These are phyloP conservation scores for Paradoxurus hermaphroditus DNA, from an alignment of 2,113 vertebrate genomes.

Conservation along the genomic window DNA sequence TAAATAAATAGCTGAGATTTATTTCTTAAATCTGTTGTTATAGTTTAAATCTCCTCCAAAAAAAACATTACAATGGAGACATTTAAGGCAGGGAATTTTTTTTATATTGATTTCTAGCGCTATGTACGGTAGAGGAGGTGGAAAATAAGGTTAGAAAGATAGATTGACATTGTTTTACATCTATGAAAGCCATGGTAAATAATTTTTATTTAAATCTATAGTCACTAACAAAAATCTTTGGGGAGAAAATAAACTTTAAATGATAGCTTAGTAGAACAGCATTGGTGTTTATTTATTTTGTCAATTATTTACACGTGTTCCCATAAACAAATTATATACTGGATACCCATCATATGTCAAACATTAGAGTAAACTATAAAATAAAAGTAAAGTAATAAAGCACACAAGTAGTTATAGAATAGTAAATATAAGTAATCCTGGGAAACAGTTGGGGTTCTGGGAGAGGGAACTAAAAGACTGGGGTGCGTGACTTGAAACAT, in stretches of 20 bases:
- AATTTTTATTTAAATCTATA: not conserved
- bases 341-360: not conserved
- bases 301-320: not conserved
- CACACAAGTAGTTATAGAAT: not conserved
- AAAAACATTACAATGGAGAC: not conserved
- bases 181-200: not conserved
- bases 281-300: not conserved
- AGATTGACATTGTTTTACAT: not conserved
- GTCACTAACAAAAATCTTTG: not conserved
- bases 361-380: not conserved
- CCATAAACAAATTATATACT: not conserved
- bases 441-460: not conserved
- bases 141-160: not conserved
- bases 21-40: not conserved
- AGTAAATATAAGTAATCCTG: not conserved
- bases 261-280: not conserved
- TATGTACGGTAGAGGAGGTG: not conserved
- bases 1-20: not conserved
- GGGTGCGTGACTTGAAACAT: not conserved
- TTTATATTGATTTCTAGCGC: not conserved
- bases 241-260: not conserved
- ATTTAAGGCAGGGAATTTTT: not conserved
- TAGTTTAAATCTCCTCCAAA: not conserved
- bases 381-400: not conserved
- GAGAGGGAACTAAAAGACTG: not conserved